phyloP scores from a whole-genome alignment of 2,888 invertebrate species.

The Eupithecia vulgata region DNA sequence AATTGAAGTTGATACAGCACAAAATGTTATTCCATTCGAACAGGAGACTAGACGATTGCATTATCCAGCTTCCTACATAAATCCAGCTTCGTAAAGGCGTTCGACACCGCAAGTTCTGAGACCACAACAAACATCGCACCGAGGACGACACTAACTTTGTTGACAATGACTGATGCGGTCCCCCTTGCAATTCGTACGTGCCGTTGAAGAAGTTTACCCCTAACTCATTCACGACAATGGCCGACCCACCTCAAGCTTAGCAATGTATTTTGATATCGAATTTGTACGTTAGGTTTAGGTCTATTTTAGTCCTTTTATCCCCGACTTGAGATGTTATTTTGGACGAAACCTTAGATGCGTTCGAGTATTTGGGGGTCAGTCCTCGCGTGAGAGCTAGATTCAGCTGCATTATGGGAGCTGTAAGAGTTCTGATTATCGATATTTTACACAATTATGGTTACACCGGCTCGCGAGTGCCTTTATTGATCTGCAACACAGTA shows the following conservation, averaged over 20 bases:
- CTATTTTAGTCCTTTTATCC: slow-evolving; percentile 14
- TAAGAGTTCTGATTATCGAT: too few species aligned
- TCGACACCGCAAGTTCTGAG: slow-evolving; percentile 51
- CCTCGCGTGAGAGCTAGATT: neutral
- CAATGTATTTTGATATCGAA: slow-evolving; percentile 58
- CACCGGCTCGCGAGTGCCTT: too few species aligned
- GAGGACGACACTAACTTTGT: slow-evolving; percentile 66
- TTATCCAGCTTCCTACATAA: slow-evolving; percentile 18
- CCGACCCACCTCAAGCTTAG: slow-evolving; percentile 60
- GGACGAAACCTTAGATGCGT: too few species aligned
- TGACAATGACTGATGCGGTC: slow-evolving; percentile 78
- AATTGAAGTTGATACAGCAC: neutral
- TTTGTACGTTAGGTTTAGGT: slow-evolving; percentile 41
- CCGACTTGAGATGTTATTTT: too few species aligned
- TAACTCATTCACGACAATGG: slow-evolving; percentile 69
- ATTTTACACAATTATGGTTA: too few species aligned
- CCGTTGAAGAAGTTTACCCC: slow-evolving; percentile 61
- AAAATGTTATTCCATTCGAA: neutral
- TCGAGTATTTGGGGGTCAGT: neutral
- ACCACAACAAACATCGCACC: slow-evolving; percentile 69
- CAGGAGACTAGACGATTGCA: neutral
- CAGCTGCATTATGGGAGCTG: neutral
- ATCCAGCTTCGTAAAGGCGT: slow-evolving; percentile 16
- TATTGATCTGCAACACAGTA: too few species aligned
- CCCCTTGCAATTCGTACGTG: slow-evolving; percentile 60